Evolutionary conservation across 2,113 vertebrate species (phyloP), one percentile per base, ranked within the genome.

Genomic region (Platycercus adscitus): DNA sequence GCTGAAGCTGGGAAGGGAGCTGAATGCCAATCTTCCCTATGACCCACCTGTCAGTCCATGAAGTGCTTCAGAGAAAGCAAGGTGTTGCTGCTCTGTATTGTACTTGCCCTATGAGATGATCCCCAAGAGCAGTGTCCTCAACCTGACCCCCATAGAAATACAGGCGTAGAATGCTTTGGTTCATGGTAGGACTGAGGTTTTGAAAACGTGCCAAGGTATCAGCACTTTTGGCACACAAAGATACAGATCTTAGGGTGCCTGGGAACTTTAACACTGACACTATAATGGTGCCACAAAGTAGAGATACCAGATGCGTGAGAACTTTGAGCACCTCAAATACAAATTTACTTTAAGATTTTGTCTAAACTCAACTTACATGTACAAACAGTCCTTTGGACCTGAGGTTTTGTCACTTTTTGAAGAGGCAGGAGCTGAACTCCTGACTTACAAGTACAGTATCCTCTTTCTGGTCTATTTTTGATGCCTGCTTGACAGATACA

Each of bases 161-260:
- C 0, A 1, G 8, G 10, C 63, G 9, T 50, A 58, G 18, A 86
- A 23, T 1, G 2, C 3, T 20, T 39, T 0, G 0, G 18, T 29
- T 76, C 19, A n/a, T 28, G 10, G 10, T 60, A 52, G 31, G 37
- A 56, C 14, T 2, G 2, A 33, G 1, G 9, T 1, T 1, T 13
- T 79, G 25, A 88, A 68, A 81, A 79, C 2, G 4, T 81, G 17
- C 5, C 18, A 37, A 68, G 43, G 28, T 13, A 5, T 17, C 31
- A 81, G 4, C 28, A 53, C 8, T 66, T 70, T 10, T 46, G 55
- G 35, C 6, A 63, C 31, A 73, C 65, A 64, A 63, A 26, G 2
- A 10, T 72, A 33, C 16, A 66, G 17, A 53, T 11, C 6, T 37
- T 46, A 25, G 43, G 6, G 8, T 37, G 14, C 4, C 9, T 46